A percentile compares a stretch with the other conserved stretches of the same genome.
These are phyloP conservation scores for Dryobota labecula DNA, from an alignment of 2,888 invertebrate species.

Conservation along the genomic window DNA sequence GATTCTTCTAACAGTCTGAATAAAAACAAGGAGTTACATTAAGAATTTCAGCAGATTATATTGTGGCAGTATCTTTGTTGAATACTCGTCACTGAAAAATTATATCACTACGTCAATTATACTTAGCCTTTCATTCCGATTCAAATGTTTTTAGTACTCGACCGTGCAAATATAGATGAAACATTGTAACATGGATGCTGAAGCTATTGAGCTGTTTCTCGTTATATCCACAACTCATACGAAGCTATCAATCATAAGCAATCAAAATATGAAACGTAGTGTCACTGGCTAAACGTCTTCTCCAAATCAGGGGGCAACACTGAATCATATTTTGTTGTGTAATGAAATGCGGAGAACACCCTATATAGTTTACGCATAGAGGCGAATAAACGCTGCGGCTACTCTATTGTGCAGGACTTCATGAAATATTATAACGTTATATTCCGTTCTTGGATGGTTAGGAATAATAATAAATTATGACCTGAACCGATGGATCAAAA, in stretches of 20 bases:
- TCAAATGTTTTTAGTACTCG: background rate
- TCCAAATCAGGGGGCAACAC: constrained; percentile 77
- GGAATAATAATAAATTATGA: too few relatives aligned
- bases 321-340: constrained; percentile 85
- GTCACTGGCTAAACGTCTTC: constrained; percentile 82
- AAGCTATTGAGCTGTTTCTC: too few relatives aligned
- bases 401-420: too few relatives aligned
- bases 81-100: background rate
- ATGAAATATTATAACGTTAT: too few relatives aligned
- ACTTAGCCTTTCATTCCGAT: background rate
- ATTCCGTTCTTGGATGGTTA: too few relatives aligned
- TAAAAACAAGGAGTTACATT: background rate
- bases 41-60: background rate
- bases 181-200: too few relatives aligned
- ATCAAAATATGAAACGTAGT: constrained; percentile 50
- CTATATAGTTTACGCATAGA: constrained; percentile 70
- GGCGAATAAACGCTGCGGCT: constrained; percentile 43
- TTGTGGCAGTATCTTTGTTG: background rate
- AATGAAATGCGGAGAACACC: constrained; percentile 81
- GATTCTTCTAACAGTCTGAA: background rate
- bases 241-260: constrained; percentile 48
- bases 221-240: background rate
- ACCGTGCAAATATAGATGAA: too few relatives aligned
- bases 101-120: too few relatives aligned
- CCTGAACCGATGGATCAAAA: too few relatives aligned